Evolutionary conservation across 2,797 vertebrate species (phyloP), one percentile per base, ranked within the genome.

Genomic region (Cottoperca gobio): DNA sequence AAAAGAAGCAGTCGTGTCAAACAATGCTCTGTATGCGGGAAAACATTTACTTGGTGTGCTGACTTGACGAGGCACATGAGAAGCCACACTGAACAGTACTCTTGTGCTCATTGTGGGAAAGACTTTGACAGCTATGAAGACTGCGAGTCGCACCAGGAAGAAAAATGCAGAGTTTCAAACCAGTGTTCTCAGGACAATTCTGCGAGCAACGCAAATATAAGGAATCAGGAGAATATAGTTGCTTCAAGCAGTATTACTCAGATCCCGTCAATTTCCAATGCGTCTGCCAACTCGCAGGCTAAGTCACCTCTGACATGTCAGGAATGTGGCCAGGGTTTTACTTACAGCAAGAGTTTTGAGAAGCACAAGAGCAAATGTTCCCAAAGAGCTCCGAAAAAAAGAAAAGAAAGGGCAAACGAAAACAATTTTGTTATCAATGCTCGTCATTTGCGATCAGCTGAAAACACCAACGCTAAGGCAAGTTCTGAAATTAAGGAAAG

Each of bases 21-120:
- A 78, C 76, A 61, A 1, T 85, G 76, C 54, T 66, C 74, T 0
- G 1, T n/a, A 13, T 78, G 79, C 58, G 28, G 73, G 45, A 7
- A 74, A 26, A 49, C 54, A 33, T 83, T 83, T 26, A 73, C 69
- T 3, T 21, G 12, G 46, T 76, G 75, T 48, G 26, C 3, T 33
- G 73, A 76, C 37, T 67, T 83, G 53, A 84, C 3, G n/a, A 79
- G 19, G 12, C 77, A 85, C 73, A 79, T 12, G 60, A 76, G 55
- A 70, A 43, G 31, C 67, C 60, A 83, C 61, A 37, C 46, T 43
- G 69, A 66, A 3, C 26, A 49, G n/a, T 54, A 33, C 17, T 17
- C 55, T 33, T 73, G 61, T 72, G 71, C 14, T 3, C 6, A 12
- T 13, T 78, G 70, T 8, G 60, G 79, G 21, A 50, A 73, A 65